Conservation (phyloP, 2,888 invertebrate genomes). For the Mechanitis messenoides region DNA sequence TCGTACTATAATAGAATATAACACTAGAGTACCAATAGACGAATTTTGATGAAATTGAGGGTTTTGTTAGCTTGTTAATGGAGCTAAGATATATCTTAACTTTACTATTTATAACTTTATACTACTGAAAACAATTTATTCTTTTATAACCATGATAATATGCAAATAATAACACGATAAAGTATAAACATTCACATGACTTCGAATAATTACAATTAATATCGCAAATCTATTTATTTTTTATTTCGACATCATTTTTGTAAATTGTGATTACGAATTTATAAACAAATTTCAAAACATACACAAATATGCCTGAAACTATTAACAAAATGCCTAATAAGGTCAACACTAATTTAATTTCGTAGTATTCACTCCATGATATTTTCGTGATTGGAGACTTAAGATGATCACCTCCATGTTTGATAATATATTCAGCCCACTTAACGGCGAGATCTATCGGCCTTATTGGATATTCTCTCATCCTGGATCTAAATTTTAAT, state of each 20-base stretch:
- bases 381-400: constrained; percentile 7
- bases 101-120: too few relatives aligned
- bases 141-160: too few relatives aligned
- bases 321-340: constrained; percentile 3
- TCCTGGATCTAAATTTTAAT: constrained; percentile 23
- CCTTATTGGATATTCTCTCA: constrained; percentile 30
- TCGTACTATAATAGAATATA: too few relatives aligned
- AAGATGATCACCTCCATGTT: constrained; percentile 36
- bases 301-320: constrained; percentile 8
- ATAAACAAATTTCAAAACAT: constrained; percentile 1
- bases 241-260: constrained; percentile 9
- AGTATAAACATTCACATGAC: too few relatives aligned
- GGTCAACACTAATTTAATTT: constrained; percentile 30
- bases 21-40: too few relatives aligned
- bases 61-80: too few relatives aligned
- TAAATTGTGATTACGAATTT: constrained; percentile 1
- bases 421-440: constrained; percentile 68
- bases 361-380: constrained; percentile 12
- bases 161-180: too few relatives aligned
- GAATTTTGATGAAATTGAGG: too few relatives aligned
- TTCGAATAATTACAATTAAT: too few relatives aligned
- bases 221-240: constrained; percentile 6
- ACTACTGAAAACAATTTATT: too few relatives aligned
- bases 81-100: too few relatives aligned
- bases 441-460: constrained; percentile 56